Evolutionary conservation across 2,888 invertebrate species (phyloP).

Genomic region (Cremastinae sp.): DNA sequence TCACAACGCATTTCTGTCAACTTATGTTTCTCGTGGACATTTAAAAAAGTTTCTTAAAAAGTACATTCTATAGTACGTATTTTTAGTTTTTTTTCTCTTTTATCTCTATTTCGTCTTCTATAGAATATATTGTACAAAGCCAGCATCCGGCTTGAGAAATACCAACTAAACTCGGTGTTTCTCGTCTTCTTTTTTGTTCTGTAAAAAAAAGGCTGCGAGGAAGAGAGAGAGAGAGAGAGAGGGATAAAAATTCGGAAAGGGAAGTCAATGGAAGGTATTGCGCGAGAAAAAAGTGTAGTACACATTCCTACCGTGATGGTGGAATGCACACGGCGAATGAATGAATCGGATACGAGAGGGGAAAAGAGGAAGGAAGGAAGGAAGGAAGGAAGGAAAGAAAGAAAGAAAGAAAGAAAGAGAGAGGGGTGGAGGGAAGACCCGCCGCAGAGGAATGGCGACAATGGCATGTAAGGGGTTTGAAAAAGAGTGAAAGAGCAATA

Average conservation of each 20-base stretch:
- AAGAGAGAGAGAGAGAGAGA: conserved; percentile 10
- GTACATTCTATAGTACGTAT: too few relatives aligned
- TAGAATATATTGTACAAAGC: background rate
- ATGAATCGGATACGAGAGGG: conserved; percentile 41
- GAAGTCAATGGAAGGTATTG: too few relatives aligned
- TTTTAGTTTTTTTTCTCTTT: too few relatives aligned
- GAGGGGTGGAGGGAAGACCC: background rate
- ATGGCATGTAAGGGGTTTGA: too few relatives aligned
- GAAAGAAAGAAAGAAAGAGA: background rate
- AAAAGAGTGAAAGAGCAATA: too few relatives aligned
- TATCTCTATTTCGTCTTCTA: background rate
- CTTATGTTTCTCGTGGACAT: too few relatives aligned
- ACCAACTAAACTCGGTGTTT: background rate
- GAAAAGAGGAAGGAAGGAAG: conserved; percentile 1
- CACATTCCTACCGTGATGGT: too few relatives aligned
- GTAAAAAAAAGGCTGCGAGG: background rate
- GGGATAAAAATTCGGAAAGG: background rate
- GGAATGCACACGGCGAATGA: too few relatives aligned
- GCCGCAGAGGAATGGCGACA: too few relatives aligned
- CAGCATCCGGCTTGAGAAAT: background rate
- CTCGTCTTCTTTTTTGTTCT: conserved; percentile 4
- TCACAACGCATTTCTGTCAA: background rate
- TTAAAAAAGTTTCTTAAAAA: background rate
- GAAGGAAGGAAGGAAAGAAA: too few relatives aligned
- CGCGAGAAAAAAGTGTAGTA: too few relatives aligned